Evolutionary conservation across 1,140 invertebrate species (phyloP), one percentile per base, ranked within the genome.

Genomic region (Sinonovacula constricta): DNA sequence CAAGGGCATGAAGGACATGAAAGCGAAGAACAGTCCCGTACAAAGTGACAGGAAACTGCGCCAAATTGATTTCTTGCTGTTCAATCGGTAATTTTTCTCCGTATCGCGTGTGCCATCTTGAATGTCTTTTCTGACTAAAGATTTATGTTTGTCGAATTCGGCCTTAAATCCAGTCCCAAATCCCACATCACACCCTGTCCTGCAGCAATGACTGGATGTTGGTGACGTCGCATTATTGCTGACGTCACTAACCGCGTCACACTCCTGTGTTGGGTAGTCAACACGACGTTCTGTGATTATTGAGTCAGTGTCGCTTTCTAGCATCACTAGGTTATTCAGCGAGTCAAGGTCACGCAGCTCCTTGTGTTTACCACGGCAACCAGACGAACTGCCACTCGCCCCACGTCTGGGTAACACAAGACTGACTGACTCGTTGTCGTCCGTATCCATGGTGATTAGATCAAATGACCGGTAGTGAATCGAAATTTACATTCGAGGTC

Each of bases 1-100:
- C 54, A 84, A 65, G 3, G 83, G 83, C 70, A 84, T 70, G 36
- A 84, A 84, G 15, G 83, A 84, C 72, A 81, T 84, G 70, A 84
- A 84, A 33, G 83, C 83, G 51, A 82, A 75, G 79, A 84, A 76
- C 34, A 84, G 59, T n/a, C 83, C 81, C 18, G 63, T 71, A 63
- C 83, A 84, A 26, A 84, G 54, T 7, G 83, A 79, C 36, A 84
- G 70, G 34, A 84, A 84, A 56, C 81, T 84, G 39, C 81, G 80
- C 83, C 83, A 84, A 62, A 82, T 82, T 30, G 83, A 82, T 31
- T 67, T 63, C 49, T 67, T 84, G 22, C 60, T 82, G 33, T 80
- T 74, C 22, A 81, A 7, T 76, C 59, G 62, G 30, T 66, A 63
- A 33, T 69, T 68, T 2, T 34, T 59, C 31, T 78, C 66, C 2